Percentiles rank a stretch among this genome's conserved stretches.
phyloP scores from a whole-genome alignment of 2,113 vertebrate species.

The Elephas maximus region DNA sequence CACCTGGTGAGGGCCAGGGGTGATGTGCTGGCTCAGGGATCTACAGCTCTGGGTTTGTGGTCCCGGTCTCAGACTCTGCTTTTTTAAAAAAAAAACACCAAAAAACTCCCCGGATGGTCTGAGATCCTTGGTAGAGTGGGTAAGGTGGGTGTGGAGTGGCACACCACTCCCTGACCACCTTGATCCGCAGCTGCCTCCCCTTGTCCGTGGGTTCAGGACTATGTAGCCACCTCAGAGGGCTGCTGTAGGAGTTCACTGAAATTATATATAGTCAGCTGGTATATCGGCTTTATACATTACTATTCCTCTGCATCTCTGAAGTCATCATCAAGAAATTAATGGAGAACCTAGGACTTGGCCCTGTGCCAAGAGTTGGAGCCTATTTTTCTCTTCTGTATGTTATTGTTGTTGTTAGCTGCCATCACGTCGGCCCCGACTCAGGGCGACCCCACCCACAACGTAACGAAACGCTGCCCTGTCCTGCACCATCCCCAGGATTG shows the following conservation, averaged over 20 bases:
- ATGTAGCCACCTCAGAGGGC: neutral
- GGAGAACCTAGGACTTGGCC: neutral
- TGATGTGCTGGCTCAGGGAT: fast-evolving
- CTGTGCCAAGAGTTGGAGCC: fast-evolving
- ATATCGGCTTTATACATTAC: neutral
- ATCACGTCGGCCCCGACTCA: neutral
- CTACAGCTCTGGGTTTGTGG: neutral
- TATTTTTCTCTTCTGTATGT: neutral
- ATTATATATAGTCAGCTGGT: neutral
- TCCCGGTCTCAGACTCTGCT: neutral
- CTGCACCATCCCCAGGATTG: neutral
- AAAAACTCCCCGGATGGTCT: neutral
- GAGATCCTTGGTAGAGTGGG: neutral
- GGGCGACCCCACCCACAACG: neutral
- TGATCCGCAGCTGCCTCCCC: neutral
- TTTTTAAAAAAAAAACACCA: neutral
- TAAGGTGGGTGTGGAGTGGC: no score
- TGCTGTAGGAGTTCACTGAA: neutral
- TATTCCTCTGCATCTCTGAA: constrained; percentile 17
- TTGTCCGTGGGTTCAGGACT: neutral
- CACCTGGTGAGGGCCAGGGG: neutral
- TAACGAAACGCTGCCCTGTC: neutral
- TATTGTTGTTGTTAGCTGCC: neutral
- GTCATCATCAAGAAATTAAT: neutral
- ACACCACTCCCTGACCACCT: neutral